Percentiles rank a stretch among this genome's conserved stretches.
Conservation (phyloP, 2,113 vertebrate species). For the Ursus arctos region DNA sequence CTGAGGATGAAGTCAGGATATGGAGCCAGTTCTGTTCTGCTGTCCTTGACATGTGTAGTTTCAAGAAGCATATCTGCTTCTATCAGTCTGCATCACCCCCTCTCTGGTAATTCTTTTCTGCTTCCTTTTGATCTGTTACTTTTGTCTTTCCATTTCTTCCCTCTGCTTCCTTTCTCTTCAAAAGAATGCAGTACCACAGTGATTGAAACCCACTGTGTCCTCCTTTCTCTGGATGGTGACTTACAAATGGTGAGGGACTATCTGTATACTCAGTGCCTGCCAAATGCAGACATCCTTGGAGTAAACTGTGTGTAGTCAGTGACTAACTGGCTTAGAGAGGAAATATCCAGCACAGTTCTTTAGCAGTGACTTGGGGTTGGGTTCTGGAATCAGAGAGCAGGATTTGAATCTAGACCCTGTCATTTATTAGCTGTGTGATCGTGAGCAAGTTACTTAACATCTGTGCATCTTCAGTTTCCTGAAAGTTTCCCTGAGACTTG, state of each 20-base stretch:
- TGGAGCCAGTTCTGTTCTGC: neutral
- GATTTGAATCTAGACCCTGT: neutral
- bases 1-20: neutral
- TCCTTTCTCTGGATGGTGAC: slow-evolving; percentile 1
- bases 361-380: neutral
- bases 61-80: neutral
- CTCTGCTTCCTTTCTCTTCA: neutral
- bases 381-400: neutral
- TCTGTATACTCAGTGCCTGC: neutral
- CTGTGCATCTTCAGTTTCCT: neutral
- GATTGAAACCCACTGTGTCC: neutral
- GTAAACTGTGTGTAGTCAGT: neutral
- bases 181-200: neutral
- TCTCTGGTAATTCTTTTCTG: neutral
- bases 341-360: neutral
- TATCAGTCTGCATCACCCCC: neutral
- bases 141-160: neutral
- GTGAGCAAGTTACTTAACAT: neutral
- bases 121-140: neutral
- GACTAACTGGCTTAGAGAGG: neutral
- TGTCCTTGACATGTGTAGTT: neutral
- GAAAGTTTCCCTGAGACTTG: neutral
- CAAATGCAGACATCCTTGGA: neutral
- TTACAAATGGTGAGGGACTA: neutral
- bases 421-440: neutral